These are phyloP conservation scores for Protaetia brevitarsis DNA, from an alignment of 1,140 invertebrate genomes.

Conservation along the genomic window DNA sequence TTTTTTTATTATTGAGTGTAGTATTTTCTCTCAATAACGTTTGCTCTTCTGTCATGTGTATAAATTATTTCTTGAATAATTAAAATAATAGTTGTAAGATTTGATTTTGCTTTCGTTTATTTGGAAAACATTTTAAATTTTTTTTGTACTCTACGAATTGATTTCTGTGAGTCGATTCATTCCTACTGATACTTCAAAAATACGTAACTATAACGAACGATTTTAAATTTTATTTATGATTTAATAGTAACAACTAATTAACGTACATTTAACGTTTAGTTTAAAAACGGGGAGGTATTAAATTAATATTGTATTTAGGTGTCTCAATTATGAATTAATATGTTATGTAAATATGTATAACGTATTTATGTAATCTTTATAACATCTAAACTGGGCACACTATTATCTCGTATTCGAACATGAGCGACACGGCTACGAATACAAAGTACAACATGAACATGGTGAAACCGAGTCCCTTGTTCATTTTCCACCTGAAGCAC, in stretches of 20 bases:
- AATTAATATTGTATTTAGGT: constrained; percentile 4
- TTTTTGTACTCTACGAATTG: too few relatives aligned
- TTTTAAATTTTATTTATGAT: neutral
- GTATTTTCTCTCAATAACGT: too few relatives aligned
- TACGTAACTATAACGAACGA: neutral
- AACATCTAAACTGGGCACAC: constrained; percentile 64
- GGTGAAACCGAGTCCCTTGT: constrained; percentile 87
- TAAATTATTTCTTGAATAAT: too few relatives aligned
- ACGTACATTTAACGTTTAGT: neutral
- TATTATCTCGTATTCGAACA: constrained; percentile 86
- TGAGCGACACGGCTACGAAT: constrained; percentile 90
- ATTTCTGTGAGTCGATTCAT: too few relatives aligned
- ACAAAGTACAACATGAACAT: constrained; percentile 97
- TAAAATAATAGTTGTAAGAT: too few relatives aligned
- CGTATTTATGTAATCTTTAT: too few relatives aligned
- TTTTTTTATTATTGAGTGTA: too few relatives aligned
- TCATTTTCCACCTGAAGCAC: constrained; percentile 96
- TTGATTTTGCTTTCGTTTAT: too few relatives aligned
- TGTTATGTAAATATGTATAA: neutral
- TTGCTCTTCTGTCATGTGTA: too few relatives aligned
- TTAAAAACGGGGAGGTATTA: neutral
- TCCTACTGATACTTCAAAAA: too few relatives aligned
- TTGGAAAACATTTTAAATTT: too few relatives aligned
- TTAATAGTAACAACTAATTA: too few relatives aligned
- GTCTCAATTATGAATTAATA: constrained; percentile 4